Evolutionary conservation across 2,888 invertebrate species (phyloP), one percentile per base, ranked within the genome.

Genomic region (Pachymerium ferrugineum): DNA sequence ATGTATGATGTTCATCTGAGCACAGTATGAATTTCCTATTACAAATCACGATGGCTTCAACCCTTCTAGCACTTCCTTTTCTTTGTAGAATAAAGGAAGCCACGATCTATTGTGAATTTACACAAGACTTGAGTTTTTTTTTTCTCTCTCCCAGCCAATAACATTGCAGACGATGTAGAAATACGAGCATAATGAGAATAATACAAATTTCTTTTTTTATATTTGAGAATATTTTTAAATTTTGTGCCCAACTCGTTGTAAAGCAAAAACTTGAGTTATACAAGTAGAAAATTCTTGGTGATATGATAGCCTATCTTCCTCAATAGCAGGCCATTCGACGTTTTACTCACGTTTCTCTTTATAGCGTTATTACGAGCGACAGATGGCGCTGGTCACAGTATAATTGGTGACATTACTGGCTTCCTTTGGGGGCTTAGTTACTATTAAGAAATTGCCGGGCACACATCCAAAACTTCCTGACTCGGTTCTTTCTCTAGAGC

Each of bases 331-430:
- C 62, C 62, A 62, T 62, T 62, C 62, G 28, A 28, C 62, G 62
- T 62, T 62, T 62, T 62, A 62, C 62, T 62, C 62, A 62, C 62
- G 62, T 62, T 62, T 62, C 62, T 62, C 62, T 62, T 62, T 62
- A 62, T 62, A 28, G 62, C 28, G 28, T 62, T 62, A 62, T 62
- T 62, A 62, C 62, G 62, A 62, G 62, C 62, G 62, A 28, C 62
- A 62, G 62, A 62, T 62, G 62, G 62, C n/a, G 62, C 25, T 62
- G 62, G 62, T 62, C 62, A 62, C 62, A 62, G 62, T 62, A 62
- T 62, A 62, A 62, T 62, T 62, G 62, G 62, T 62, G 62, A 62
- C 62, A 62, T 62, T 62, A 62, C 62, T 62, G 28, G 62, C 62
- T 62, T 62, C 62, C 62, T 62, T 62, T 62, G 62, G 12, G 62